These are phyloP conservation scores for Leucophenga maculata DNA, from an alignment of 2,888 invertebrate genomes.

Conservation along the genomic window DNA sequence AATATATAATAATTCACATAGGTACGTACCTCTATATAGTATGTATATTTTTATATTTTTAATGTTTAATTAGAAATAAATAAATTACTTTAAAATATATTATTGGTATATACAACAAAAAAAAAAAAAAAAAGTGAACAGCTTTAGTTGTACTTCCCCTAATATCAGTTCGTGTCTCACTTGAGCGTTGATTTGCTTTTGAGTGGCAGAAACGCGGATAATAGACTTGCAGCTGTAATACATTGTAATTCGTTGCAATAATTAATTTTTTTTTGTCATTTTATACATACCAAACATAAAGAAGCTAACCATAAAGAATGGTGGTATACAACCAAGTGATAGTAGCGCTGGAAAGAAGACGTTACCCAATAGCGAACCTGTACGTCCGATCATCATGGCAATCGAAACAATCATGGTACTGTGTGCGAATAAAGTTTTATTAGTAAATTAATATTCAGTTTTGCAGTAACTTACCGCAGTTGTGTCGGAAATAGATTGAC, in stretches of 20 bases:
- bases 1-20: too few relatives aligned
- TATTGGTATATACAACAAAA: background rate
- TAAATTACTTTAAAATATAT: background rate
- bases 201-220: conserved; percentile 52
- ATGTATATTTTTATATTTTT: too few relatives aligned
- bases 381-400: conserved; percentile 80
- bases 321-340: conserved; percentile 79
- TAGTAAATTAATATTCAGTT: too few relatives aligned
- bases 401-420: conserved; percentile 83
- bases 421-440: too few relatives aligned
- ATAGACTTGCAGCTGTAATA: conserved; percentile 45
- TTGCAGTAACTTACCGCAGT: conserved; percentile 53
- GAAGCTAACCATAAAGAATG: conserved; percentile 79
- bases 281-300: too few relatives aligned
- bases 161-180: background rate
- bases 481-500: conserved; percentile 68
- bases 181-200: conserved; percentile 56
- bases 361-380: conserved; percentile 82
- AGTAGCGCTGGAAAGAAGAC: conserved; percentile 80
- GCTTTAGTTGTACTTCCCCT: too few relatives aligned
- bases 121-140: conserved; percentile 11
- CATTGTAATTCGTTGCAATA: background rate
- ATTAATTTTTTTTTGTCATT: too few relatives aligned
- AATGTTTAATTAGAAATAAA: too few relatives aligned
- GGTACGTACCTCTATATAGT: too few relatives aligned